Base-by-base conservation (phyloP, 2,797 vertebrate species). In the Poecilia gillii region DNA sequence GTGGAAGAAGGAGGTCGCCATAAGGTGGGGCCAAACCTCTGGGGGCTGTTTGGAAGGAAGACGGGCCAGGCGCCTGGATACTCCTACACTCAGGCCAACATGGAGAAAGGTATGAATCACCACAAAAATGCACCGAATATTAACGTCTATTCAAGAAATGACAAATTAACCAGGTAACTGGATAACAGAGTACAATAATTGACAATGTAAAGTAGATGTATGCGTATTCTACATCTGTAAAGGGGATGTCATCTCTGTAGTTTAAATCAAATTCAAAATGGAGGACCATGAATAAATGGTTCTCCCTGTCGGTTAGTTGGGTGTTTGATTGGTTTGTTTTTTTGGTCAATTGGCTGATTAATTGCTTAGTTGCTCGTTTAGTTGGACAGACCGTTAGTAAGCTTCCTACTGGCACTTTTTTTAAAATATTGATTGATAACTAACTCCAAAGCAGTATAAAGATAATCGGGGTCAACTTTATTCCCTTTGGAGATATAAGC, bases 1-100 rank as follows among this genome's bases (percentile, higher is more conserved):
- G 95, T 97, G 84, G 95, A 96, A 4, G 94, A 96, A 75, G 96
- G 93, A 46, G 96, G 96, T n/a, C 94, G 95, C 31, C 97, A 98
- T 92, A 98, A 97, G 93, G 91, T 91, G 53, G 97, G 97, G 23
- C 97, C 97, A 78, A 98, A 98, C 81, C 94, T 98, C 64, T 81
- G 96, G 12, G 97, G 97, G 66, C 89, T 97, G 0, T 96, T 97
- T 1, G 97, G 97, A 31, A 94, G 96, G 72, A 96, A 97, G 92
- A 98, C 97, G 0, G 97, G 97, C 0, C 97, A 97, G 76, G 93
- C 97, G 0, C 39, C 81, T 0, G 96, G 96, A n/a, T 98, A 91
- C 92, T 94, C 92, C 47, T 98, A 98, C 77, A 97, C 97, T 8
- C 93, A 96, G 78, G 96, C 97, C 55, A 98, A 97, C 91, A 94